These are phyloP conservation scores for Holothuria glaberrima DNA, from an alignment of 35 echinoderm and acorn worm genomes.

Conservation along the genomic window DNA sequence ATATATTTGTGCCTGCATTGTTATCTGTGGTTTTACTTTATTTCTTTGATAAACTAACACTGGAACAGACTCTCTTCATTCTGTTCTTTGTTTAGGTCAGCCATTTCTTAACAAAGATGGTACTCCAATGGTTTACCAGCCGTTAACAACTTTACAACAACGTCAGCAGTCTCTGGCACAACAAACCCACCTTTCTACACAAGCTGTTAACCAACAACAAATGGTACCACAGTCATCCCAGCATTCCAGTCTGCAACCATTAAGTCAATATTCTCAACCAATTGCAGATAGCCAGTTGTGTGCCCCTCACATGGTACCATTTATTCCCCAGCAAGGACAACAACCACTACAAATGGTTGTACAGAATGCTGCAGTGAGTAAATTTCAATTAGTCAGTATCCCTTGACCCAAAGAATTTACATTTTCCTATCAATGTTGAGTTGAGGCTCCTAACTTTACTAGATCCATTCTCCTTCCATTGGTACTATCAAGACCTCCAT, in stretches of 20 bases:
- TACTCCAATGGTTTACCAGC: conserved; percentile 79
- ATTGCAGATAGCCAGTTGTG: conserved; percentile 21
- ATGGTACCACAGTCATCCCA: conserved; percentile 51
- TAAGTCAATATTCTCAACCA: conserved; percentile 14
- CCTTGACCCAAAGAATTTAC: too few relatives aligned
- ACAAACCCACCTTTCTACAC: conserved; percentile 1
- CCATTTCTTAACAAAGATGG: conserved; percentile 88
- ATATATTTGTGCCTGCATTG: too few relatives aligned
- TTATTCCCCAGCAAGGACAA: background rate
- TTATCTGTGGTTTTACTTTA: too few relatives aligned
- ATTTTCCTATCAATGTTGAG: too few relatives aligned
- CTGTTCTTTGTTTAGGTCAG: conserved; percentile 41
- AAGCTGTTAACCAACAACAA: conserved; percentile 51
- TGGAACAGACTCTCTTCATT: background rate
- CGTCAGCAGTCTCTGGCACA: background rate
- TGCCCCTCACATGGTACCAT: conserved; percentile 3
- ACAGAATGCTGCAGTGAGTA: too few relatives aligned
- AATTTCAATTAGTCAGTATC: too few relatives aligned
- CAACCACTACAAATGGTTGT: conserved; percentile 18
- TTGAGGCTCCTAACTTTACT: too few relatives aligned
- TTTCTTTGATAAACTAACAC: background rate
- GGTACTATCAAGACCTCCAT: too few relatives aligned
- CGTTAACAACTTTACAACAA: conserved; percentile 31
- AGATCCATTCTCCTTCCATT: too few relatives aligned
- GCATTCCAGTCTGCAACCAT: background rate